These are phyloP conservation scores for Latrodectus hesperus DNA, from an alignment of 2,888 invertebrate species.

Conservation along the genomic window DNA sequence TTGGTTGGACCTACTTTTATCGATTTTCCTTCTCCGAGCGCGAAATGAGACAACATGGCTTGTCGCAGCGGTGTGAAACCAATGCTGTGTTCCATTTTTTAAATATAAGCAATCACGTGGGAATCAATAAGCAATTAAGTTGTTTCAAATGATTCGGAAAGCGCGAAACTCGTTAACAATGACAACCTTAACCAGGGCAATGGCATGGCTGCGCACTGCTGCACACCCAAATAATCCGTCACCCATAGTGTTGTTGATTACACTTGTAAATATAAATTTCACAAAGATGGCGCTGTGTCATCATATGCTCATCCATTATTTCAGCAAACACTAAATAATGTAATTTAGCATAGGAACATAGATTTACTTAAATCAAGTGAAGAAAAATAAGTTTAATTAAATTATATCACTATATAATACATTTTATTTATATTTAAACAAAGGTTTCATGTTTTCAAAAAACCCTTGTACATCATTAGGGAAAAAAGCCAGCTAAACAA, in stretches of 20 bases:
- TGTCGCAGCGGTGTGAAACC: background rate
- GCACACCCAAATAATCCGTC: background rate
- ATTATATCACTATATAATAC: too few relatives aligned
- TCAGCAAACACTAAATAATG: too few relatives aligned
- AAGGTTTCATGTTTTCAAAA: too few relatives aligned
- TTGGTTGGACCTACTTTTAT: conserved; percentile 65
- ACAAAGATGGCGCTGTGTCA: background rate
- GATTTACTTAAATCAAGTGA: too few relatives aligned
- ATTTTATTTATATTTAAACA: too few relatives aligned
- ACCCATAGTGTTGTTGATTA: background rate
- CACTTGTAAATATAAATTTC: background rate
- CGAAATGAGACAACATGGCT: conserved; percentile 32
- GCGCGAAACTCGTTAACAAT: background rate
- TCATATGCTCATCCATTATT: too few relatives aligned
- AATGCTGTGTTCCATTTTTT: background rate
- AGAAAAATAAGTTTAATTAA: too few relatives aligned
- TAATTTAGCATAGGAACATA: too few relatives aligned
- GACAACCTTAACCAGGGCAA: background rate
- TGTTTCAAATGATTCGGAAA: background rate
- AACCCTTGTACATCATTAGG: too few relatives aligned
- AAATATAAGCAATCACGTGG: background rate
- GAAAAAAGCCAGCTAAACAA: too few relatives aligned
- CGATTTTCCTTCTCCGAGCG: conserved; percentile 58
- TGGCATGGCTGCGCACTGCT: background rate
- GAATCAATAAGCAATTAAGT: background rate